Conservation (phyloP, 2,888 invertebrate genomes). For the Autographa pulchrina region DNA sequence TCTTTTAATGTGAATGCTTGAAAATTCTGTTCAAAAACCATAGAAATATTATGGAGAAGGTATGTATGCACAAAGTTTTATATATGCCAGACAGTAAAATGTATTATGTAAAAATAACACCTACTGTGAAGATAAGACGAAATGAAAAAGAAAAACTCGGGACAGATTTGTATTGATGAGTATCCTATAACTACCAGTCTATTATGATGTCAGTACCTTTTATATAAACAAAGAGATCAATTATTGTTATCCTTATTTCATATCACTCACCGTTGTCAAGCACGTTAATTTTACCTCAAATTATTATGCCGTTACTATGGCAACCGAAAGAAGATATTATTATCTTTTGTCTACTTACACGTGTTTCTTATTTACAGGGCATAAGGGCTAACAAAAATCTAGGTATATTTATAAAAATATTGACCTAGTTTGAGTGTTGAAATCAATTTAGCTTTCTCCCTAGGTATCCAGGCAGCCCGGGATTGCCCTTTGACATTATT, state of each 20-base stretch:
- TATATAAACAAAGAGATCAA: conserved; percentile 3
- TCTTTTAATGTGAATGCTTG: too few relatives aligned
- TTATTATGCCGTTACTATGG: neutral
- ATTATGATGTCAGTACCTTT: neutral
- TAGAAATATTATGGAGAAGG: too few relatives aligned
- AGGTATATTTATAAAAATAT: neutral
- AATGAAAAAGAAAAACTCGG: neutral
- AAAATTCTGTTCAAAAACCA: too few relatives aligned
- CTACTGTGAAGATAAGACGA: neutral
- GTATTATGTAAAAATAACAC: too few relatives aligned
- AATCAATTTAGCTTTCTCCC: conserved; percentile 76
- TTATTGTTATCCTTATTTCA: neutral
- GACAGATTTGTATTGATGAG: neutral
- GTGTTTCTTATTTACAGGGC: too few relatives aligned
- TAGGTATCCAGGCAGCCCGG: conserved; percentile 78
- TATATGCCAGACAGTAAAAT: too few relatives aligned
- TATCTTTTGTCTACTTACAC: neutral
- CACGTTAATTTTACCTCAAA: neutral
- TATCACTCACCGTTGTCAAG: neutral
- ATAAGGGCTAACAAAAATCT: too few relatives aligned
- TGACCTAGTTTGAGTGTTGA: conserved; percentile 33
- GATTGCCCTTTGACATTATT: conserved; percentile 86
- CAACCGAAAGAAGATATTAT: too few relatives aligned
- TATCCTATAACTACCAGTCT: neutral
- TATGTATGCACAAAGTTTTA: too few relatives aligned